Percentiles rank a stretch among this genome's conserved stretches.
These are phyloP conservation scores for Serinus canaria DNA, from an alignment of 2,113 vertebrate genomes.

Conservation along the genomic window DNA sequence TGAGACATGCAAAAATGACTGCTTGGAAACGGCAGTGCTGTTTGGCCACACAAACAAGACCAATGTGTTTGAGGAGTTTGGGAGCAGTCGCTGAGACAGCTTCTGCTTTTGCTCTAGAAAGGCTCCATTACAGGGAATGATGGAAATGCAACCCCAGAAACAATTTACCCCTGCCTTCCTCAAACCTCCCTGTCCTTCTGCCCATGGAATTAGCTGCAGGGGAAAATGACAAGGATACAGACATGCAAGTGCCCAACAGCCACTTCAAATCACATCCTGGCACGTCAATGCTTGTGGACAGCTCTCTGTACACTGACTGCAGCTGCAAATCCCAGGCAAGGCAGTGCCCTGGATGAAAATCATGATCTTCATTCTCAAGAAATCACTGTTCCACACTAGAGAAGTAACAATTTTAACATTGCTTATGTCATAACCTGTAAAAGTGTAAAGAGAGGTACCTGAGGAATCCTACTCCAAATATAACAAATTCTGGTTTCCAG, in stretches of 20 bases:
- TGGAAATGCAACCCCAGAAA: neutral
- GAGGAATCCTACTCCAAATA: neutral
- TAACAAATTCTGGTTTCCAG: neutral
- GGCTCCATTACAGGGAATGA: neutral
- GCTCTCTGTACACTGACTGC: neutral
- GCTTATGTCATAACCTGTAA: neutral
- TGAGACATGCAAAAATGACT: fast-evolving
- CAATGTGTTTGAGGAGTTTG: neutral
- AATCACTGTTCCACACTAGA: neutral
- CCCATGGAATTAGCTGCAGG: neutral
- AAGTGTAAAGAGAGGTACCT: fast-evolving
- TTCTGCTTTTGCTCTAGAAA: neutral
- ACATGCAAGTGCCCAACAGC: neutral
- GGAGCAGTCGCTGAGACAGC: neutral
- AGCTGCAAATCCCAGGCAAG: neutral
- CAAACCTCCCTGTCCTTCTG: neutral
- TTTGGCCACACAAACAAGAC: neutral
- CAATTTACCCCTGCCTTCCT: neutral
- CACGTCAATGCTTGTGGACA: neutral
- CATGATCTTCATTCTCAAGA: neutral
- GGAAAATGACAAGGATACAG: neutral
- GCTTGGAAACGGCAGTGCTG: neutral
- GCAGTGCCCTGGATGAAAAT: neutral
- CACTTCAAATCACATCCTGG: neutral
- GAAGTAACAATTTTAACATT: neutral